Evolutionary conservation across 1,140 invertebrate genomes (phyloP).

Genomic region (Frieseomelitta varia): DNA sequence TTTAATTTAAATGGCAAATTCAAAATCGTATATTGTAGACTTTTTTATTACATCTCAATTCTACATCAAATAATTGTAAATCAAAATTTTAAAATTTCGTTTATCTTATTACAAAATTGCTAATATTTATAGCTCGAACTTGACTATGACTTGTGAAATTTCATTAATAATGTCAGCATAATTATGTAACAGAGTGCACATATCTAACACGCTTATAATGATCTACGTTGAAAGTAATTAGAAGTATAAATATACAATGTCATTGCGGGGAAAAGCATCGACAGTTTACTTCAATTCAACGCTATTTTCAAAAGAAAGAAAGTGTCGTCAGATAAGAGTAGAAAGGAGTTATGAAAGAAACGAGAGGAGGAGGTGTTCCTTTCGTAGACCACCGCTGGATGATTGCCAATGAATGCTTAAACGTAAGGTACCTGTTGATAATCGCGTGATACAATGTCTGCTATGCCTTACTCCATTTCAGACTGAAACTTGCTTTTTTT

Average conservation of each 20-base stretch:
- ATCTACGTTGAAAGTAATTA: not conserved
- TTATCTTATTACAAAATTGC: too few relatives aligned
- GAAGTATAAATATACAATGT: not conserved
- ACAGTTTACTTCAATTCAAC: not conserved
- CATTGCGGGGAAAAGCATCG: not conserved
- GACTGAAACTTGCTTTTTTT: not conserved
- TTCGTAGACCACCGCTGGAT: constrained; percentile 67
- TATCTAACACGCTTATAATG: too few relatives aligned
- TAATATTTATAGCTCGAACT: not conserved
- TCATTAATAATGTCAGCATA: not conserved
- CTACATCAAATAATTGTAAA: too few relatives aligned
- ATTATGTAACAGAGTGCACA: too few relatives aligned
- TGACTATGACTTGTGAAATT: not conserved
- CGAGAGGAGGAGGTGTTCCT: constrained; percentile 10
- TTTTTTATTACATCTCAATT: not conserved
- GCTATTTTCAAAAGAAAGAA: constrained; percentile 6
- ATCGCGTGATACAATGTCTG: constrained; percentile 63
- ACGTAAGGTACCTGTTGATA: constrained; percentile 79
- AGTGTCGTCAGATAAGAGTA: not conserved
- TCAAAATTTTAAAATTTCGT: too few relatives aligned
- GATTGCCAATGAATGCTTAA: constrained; percentile 80
- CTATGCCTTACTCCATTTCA: not conserved
- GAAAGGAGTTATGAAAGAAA: not conserved
- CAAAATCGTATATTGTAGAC: not conserved
- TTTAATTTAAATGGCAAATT: not conserved